Evolutionary conservation across 2,797 vertebrate species (phyloP).

Genomic region (Coendou prehensilis): DNA sequence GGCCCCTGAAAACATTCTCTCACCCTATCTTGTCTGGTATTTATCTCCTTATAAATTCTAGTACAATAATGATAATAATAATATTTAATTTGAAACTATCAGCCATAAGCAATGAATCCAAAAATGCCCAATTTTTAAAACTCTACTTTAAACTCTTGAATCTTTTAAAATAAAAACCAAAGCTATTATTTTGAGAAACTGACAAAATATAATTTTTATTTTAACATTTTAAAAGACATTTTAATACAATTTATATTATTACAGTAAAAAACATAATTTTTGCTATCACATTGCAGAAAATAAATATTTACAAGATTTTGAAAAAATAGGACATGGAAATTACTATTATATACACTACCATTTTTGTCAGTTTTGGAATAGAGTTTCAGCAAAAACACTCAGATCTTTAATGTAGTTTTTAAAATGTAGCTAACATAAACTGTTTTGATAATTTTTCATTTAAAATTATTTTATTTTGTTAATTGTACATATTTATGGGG

Average conservation of each 20-base stretch:
- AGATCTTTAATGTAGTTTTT: constrained; percentile 54
- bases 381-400: constrained; percentile 45
- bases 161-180: constrained; percentile 64
- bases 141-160: background rate
- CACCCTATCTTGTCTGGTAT: background rate
- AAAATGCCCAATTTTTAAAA: constrained; percentile 56
- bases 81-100: constrained; percentile 64
- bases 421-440: constrained; percentile 20
- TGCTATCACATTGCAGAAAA: constrained; percentile 36
- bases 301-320: constrained; percentile 60
- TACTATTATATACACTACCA: background rate
- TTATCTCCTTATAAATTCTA: constrained; percentile 47
- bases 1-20: background rate
- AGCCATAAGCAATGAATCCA: constrained; percentile 45
- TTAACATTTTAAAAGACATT: constrained; percentile 64
- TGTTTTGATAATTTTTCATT: constrained; percentile 3
- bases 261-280: constrained; percentile 13
- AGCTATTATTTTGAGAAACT: constrained; percentile 47
- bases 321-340: constrained; percentile 51
- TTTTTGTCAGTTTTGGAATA: constrained; percentile 56
- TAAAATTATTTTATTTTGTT: constrained; percentile 9
- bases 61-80: constrained; percentile 21
- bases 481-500: background rate
- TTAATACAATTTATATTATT: constrained; percentile 63
- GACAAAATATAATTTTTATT: constrained; percentile 58